Evolutionary conservation across 2,888 invertebrate species (phyloP).

Genomic region (Eretmocerus hayati): DNA sequence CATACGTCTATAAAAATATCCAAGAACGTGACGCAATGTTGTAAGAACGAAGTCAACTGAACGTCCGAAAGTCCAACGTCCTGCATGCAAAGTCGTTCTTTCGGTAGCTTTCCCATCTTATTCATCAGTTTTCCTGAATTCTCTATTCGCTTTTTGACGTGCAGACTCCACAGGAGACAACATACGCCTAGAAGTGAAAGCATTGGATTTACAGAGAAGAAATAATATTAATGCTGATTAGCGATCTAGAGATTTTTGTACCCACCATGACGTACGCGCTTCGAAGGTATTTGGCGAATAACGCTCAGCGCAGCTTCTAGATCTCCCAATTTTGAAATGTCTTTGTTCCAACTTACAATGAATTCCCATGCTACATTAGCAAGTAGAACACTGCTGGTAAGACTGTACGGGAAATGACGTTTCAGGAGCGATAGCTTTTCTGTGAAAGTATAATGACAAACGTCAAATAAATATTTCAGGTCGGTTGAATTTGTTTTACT

Average conservation of each 20-base stretch:
- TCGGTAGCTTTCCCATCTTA: conserved; percentile 77
- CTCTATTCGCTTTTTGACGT: conserved; percentile 75
- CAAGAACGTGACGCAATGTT: conserved; percentile 48
- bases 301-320: conserved; percentile 68
- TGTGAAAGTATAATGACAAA: conserved; percentile 18
- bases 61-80: conserved; percentile 65
- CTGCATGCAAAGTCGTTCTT: conserved; percentile 74
- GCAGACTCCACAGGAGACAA: conserved; percentile 82
- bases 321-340: conserved; percentile 58
- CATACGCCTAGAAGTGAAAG: conserved; percentile 58
- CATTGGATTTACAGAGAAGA: background rate
- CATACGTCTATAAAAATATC: conserved; percentile 55
- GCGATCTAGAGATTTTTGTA: background rate
- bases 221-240: conserved; percentile 1
- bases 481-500: too few relatives aligned
- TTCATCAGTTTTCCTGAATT: conserved; percentile 68
- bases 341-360: conserved; percentile 78
- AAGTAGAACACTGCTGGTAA: conserved; percentile 69
- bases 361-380: conserved; percentile 91
- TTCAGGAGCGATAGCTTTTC: conserved; percentile 51
- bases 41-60: conserved; percentile 46
- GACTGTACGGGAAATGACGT: conserved; percentile 79
- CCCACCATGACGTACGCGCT: conserved; percentile 58
- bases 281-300: conserved; percentile 59
- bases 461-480: background rate